Evolutionary conservation across 2,888 invertebrate species (phyloP).

Genomic region (Phasia obesa): DNA sequence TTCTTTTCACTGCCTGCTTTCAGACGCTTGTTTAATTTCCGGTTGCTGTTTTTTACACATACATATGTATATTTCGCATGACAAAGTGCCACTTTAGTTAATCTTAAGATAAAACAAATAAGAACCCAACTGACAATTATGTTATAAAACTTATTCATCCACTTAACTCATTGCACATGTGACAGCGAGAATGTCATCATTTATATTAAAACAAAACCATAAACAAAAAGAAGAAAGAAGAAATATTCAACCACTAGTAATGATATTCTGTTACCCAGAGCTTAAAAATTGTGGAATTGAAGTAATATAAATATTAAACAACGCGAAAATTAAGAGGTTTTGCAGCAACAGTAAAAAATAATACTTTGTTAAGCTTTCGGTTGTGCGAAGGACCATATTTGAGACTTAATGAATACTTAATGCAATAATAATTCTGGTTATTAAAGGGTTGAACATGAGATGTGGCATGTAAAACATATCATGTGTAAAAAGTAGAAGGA

Average conservation of each 20-base stretch:
- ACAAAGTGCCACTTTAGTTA: conserved; percentile 65
- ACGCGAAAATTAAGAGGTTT: not conserved
- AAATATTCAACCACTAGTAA: not conserved
- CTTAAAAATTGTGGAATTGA: not conserved
- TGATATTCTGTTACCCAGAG: conserved; percentile 4
- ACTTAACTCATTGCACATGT: conserved; percentile 9
- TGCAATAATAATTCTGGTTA: too few species aligned
- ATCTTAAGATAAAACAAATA: conserved; percentile 44
- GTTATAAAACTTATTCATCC: conserved; percentile 27
- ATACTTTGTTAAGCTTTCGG: too few species aligned
- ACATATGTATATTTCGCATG: conserved; percentile 41
- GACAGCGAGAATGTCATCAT: conserved; percentile 26
- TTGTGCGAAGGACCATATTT: not conserved
- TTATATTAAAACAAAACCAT: not conserved
- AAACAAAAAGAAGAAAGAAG: not conserved
- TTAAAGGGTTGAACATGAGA: too few species aligned
- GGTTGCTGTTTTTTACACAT: not conserved
- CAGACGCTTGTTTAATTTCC: not conserved
- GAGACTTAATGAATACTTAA: too few species aligned
- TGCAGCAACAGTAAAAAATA: not conserved
- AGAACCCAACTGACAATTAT: conserved; percentile 46
- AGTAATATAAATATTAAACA: conserved; percentile 14
- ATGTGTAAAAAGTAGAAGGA: too few species aligned
- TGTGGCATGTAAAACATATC: too few species aligned
- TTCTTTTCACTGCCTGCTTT: conserved; percentile 4